Conservation (phyloP, 2,113 vertebrate genomes). For the Eolophus roseicapilla region DNA sequence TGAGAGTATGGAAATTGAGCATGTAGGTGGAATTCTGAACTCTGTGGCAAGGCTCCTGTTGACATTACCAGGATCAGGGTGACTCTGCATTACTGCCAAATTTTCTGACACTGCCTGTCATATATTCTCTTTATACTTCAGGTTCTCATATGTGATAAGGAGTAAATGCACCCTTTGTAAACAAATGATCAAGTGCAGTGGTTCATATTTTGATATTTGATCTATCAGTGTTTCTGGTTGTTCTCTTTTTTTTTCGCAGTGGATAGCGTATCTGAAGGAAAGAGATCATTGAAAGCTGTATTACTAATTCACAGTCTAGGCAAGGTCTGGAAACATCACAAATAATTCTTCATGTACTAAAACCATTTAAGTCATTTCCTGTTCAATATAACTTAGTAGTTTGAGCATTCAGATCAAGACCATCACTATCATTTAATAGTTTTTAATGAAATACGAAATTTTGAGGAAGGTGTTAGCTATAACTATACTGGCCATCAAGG, state of each 20-base stretch:
- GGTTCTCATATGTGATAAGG: rapidly evolving
- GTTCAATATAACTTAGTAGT: background rate
- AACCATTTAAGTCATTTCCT: background rate
- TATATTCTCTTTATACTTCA: background rate
- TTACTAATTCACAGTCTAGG: background rate
- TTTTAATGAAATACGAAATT: background rate
- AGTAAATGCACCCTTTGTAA: background rate
- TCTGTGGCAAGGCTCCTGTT: background rate
- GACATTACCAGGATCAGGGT: background rate
- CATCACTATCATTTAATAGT: background rate
- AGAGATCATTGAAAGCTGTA: background rate
- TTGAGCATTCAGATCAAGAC: background rate
- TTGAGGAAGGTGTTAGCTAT: background rate
- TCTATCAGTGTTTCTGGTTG: background rate
- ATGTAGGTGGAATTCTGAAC: background rate
- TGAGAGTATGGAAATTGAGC: background rate
- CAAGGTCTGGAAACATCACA: background rate
- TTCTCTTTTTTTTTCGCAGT: background rate
- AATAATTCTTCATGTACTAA: background rate
- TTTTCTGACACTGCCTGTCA: background rate
- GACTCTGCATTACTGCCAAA: background rate
- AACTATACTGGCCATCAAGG: background rate
- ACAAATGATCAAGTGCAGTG: background rate
- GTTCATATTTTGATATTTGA: background rate
- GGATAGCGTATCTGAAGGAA: background rate